phyloP scores from a whole-genome alignment of 2,113 vertebrate genomes.

The Laticauda laticaudata region DNA sequence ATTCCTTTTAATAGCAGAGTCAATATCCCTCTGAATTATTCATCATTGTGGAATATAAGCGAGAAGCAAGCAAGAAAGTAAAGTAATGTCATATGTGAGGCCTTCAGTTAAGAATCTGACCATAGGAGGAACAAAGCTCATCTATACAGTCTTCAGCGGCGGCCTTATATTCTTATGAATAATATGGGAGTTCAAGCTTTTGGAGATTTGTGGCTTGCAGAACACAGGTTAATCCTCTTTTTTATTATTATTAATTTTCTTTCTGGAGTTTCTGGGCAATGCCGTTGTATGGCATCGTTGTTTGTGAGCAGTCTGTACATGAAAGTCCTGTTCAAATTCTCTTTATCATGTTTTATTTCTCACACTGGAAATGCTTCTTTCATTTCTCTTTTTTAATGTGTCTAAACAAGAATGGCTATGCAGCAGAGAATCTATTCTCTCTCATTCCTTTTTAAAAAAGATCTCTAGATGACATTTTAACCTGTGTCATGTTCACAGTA shows the following conservation, averaged over 20 bases:
- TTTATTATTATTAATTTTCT: conserved; percentile 27
- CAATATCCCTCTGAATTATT: background rate
- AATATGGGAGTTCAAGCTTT: background rate
- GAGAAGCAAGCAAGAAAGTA: background rate
- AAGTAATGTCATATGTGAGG: background rate
- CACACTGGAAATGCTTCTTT: conserved; percentile 56
- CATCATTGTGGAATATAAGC: background rate
- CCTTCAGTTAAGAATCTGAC: background rate
- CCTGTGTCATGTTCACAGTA: conserved; percentile 74
- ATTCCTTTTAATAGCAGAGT: background rate
- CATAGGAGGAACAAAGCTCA: background rate
- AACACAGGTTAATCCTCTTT: background rate
- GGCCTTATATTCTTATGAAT: background rate
- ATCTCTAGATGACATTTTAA: conserved; percentile 82
- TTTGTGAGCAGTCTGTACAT: conserved; percentile 39
- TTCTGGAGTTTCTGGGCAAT: conserved; percentile 37
- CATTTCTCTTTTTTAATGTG: conserved; percentile 54
- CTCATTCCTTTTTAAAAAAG: conserved; percentile 50
- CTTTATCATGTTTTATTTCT: conserved; percentile 57
- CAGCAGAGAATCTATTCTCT: conserved; percentile 58
- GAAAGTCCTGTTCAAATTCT: conserved; percentile 55
- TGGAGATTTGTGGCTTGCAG: background rate
- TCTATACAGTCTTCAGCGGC: background rate
- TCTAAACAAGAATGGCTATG: conserved; percentile 60
- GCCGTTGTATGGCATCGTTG: background rate